Conservation (phyloP, 1,140 invertebrate genomes). For the Achroia grisella region DNA sequence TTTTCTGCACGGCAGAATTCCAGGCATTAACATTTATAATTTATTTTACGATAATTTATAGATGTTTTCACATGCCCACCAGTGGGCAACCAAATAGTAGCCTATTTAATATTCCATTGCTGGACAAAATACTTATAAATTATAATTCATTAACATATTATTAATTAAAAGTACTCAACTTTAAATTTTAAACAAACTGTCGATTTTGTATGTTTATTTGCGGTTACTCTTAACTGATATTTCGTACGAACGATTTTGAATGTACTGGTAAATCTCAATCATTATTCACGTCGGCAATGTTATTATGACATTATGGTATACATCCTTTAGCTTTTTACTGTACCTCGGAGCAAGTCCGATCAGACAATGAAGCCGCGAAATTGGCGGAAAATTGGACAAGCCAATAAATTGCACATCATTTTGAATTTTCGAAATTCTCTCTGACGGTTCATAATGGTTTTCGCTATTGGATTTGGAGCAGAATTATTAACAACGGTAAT, state of each 20-base stretch:
- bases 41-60: too few species aligned
- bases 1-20: too few species aligned
- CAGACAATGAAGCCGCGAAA: conserved; percentile 35
- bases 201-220: conserved; percentile 24
- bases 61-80: too few species aligned
- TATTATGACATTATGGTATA: conserved; percentile 42
- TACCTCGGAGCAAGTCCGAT: background rate
- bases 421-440: conserved; percentile 25
- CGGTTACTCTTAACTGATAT: conserved; percentile 26
- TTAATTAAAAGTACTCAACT: too few species aligned
- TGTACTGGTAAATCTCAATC: conserved; percentile 39
- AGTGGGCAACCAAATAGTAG: too few species aligned
- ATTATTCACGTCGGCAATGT: conserved; percentile 46
- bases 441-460: conserved; percentile 10
- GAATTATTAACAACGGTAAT: background rate
- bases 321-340: conserved; percentile 19
- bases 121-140: too few species aligned
- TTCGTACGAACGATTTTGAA: conserved; percentile 35
- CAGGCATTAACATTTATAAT: too few species aligned
- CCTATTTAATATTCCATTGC: too few species aligned
- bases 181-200: too few species aligned
- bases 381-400: conserved; percentile 52
- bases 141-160: too few species aligned
- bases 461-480: conserved; percentile 6
- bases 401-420: conserved; percentile 48